These are phyloP conservation scores for Drosophila grimshawi DNA, from an alignment of 1,140 invertebrate species.

Conservation along the genomic window DNA sequence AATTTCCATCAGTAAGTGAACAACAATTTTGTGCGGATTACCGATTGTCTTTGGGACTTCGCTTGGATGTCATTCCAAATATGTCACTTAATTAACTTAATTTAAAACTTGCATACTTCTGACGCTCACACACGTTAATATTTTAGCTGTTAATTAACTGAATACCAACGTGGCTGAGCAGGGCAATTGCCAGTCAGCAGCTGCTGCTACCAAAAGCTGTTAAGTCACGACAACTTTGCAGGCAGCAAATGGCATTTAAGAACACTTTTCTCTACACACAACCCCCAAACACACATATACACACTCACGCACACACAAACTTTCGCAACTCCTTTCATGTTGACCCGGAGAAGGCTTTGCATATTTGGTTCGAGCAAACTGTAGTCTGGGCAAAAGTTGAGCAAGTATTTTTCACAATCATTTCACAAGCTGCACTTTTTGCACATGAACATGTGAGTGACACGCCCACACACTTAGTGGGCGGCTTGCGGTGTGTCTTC, in stretches of 20 bases:
- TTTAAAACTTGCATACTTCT: conserved; percentile 39
- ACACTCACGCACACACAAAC: not conserved
- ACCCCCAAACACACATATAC: not conserved
- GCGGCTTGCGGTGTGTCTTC: conserved; percentile 68
- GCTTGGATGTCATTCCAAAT: conserved; percentile 61
- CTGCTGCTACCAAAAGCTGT: conserved; percentile 45
- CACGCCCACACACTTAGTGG: conserved; percentile 79
- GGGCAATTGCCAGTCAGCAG: conserved; percentile 34
- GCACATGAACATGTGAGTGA: conserved; percentile 39
- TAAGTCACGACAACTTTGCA: conserved; percentile 67
- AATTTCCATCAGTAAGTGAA: conserved; percentile 20
- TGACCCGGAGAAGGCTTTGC: conserved; percentile 36
- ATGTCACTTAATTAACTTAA: conserved; percentile 75
- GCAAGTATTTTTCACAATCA: conserved; percentile 42
- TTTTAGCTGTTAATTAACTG: conserved; percentile 76
- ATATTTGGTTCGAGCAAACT: conserved; percentile 40
- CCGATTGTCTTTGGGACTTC: conserved; percentile 5
- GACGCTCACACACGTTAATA: conserved; percentile 29
- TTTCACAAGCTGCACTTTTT: conserved; percentile 50
- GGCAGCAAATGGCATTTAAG: conserved; percentile 68
- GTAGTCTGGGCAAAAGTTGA: conserved; percentile 37
- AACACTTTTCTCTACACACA: not conserved
- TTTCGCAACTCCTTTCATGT: not conserved
- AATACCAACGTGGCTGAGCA: conserved; percentile 52
- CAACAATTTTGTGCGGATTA: conserved; percentile 28